Evolutionary conservation across 2,888 invertebrate species (phyloP), one percentile per base, ranked within the genome.

Genomic region (Diogma glabrata): DNA sequence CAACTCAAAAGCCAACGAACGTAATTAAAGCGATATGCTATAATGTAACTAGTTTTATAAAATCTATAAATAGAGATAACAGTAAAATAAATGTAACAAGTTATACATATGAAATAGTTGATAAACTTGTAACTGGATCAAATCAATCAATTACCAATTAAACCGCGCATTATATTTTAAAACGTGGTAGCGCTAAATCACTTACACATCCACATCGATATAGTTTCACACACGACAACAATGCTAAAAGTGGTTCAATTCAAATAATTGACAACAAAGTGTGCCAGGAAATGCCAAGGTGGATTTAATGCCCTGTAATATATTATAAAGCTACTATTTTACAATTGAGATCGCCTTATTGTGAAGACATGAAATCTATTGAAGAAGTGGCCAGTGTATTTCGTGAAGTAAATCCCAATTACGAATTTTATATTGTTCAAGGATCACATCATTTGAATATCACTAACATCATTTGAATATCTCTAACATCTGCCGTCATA

Each of bases 401-500:
- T 14, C 74, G 71, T 51, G 22, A 48, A 30, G 67, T 70, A 52
- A 72, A 78, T 59, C 67, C 69, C 1, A 70, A 75, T 45, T 82
- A 78, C 58, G 75, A 77, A 60, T 73, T 73, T 55, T 74, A 79
- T 51, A 72, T 75, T 54, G 68, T 87, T 1, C 74, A 79, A n/a
- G 86, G 86, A 1, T 75, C 75, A 3, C 87, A 87, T 69, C 86
- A 87, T 64, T 73, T 81, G n/a, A 87, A 87, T 69, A 73, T 88
- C 53, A 82, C 80, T 56, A 71, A 79, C 57, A n/a, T n/a, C n/a
- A n/a, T n/a, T n/a, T n/a, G n/a, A n/a, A n/a, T n/a, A n/a, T n/a
- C n/a, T n/a, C n/a, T n/a, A n/a, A n/a, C n/a, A n/a, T n/a, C n/a
- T n/a, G n/a, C n/a, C n/a, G n/a, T n/a, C n/a, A n/a, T n/a, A n/a